Evolutionary conservation across 53 echinoderm and acorn worm genomes (phyloP).

Genomic region (Paelopatides confundens): DNA sequence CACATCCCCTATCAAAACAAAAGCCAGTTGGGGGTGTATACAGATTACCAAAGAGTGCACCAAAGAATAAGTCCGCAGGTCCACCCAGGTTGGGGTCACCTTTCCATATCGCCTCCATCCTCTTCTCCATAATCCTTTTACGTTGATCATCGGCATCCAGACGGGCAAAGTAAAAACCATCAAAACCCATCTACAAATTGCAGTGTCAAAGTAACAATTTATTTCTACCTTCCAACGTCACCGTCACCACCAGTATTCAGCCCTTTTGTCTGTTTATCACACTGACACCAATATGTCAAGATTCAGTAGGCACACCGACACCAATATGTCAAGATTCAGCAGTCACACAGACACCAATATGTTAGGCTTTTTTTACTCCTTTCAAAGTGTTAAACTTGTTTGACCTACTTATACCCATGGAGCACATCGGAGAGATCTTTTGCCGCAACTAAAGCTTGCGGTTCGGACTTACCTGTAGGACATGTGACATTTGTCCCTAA

Average conservation of each 20-base stretch:
- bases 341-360: not conserved
- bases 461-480: no score
- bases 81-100: conserved; percentile 44
- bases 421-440: no score
- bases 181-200: conserved; percentile 49
- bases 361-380: no score
- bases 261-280: conserved; percentile 28
- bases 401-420: no score
- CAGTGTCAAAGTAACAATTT: not conserved
- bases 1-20: conserved; percentile 48
- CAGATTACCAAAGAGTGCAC: conserved; percentile 42
- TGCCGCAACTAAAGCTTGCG: no score
- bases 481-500: no score
- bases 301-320: not conserved
- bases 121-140: not conserved
- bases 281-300: not conserved
- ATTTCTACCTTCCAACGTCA: not conserved
- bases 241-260: not conserved
- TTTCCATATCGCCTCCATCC: conserved; percentile 56
- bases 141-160: conserved; percentile 7
- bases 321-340: not conserved
- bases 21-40: conserved; percentile 63
- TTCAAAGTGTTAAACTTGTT: no score
- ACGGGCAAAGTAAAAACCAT: conserved; percentile 56
- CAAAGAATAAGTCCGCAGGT: conserved; percentile 48